phyloP scores from a whole-genome alignment of 2,113 vertebrate genomes.

The Hipposideros armiger region DNA sequence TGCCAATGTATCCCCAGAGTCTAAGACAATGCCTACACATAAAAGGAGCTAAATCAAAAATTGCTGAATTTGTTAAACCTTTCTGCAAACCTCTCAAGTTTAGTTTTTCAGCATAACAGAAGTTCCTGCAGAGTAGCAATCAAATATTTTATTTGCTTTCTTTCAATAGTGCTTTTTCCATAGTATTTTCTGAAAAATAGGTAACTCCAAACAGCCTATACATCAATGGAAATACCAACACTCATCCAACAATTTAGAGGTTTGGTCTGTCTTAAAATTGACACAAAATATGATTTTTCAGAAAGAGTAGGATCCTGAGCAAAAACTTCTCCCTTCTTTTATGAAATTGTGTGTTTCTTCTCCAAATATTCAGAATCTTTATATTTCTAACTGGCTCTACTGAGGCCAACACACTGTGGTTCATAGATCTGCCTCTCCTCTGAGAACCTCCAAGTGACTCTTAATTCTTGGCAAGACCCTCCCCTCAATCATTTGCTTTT shows the following conservation, averaged over 20 bases:
- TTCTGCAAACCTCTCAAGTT: not conserved
- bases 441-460: not conserved
- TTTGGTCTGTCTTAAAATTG: slow-evolving; percentile 4
- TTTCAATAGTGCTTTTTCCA: not conserved
- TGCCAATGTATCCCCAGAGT: not conserved
- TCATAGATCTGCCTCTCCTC: not conserved
- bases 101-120: not conserved
- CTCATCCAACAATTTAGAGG: not conserved
- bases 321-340: not conserved
- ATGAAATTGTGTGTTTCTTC: not conserved
- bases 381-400: not conserved
- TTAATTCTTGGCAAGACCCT: not conserved
- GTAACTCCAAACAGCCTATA: not conserved
- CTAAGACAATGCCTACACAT: not conserved
- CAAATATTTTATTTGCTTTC: slow-evolving; percentile 17
- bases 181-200: slow-evolving; percentile 33
- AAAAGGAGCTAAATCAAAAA: not conserved
- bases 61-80: not conserved
- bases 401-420: not conserved
- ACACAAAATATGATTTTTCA: slow-evolving; percentile 25
- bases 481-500: not conserved
- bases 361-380: not conserved
- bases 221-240: not conserved
- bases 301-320: not conserved
- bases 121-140: not conserved